These are phyloP conservation scores for Actinemys pallida DNA, from an alignment of 2,113 vertebrate genomes.

Conservation along the genomic window DNA sequence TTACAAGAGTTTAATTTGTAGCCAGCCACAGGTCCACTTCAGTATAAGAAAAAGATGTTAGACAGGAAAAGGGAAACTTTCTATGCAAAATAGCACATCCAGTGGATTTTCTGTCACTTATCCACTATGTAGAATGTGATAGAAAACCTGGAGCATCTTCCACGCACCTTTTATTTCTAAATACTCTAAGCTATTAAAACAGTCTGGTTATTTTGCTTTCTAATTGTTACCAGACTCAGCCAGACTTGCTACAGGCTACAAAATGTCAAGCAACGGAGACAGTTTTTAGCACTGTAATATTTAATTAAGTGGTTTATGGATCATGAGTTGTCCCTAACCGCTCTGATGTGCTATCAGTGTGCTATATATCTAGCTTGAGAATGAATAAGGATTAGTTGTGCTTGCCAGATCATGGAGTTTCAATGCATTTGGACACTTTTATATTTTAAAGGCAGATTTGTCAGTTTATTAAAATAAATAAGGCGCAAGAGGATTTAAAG, in stretches of 20 bases:
- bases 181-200: not conserved
- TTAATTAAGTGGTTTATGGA: not conserved
- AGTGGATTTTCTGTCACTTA: not conserved
- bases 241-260: not conserved
- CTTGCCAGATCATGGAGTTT: conserved; percentile 24
- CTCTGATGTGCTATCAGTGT: not conserved
- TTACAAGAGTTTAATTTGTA: not conserved
- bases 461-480: conserved; percentile 1
- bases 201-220: not conserved
- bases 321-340: not conserved
- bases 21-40: not conserved
- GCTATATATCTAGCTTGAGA: not conserved
- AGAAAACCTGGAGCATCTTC: conserved; percentile 14
- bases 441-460: conserved; percentile 10
- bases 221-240: not conserved
- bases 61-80: not conserved
- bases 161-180: not conserved
- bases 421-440: conserved; percentile 12
- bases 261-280: not conserved
- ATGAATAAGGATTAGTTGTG: not conserved
- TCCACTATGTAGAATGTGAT: not conserved
- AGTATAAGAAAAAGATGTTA: not conserved
- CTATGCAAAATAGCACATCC: not conserved
- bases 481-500: not conserved
- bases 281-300: not conserved